phyloP scores from a whole-genome alignment of 1,140 invertebrate species.

The Sipha flava region DNA sequence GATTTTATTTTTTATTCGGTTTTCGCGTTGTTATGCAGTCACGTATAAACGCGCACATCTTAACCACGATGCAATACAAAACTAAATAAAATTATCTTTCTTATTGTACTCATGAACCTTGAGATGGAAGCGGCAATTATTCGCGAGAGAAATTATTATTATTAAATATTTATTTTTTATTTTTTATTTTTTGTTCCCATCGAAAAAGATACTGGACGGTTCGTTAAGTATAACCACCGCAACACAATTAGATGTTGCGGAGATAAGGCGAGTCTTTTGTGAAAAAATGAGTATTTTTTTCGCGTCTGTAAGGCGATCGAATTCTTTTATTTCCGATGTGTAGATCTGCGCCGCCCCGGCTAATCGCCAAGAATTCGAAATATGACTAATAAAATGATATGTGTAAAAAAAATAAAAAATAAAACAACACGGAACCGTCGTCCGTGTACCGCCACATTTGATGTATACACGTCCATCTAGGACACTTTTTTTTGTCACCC shows the following conservation, averaged over 20 bases:
- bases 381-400: background rate
- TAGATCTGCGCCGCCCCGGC: too few species aligned
- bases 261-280: slow-evolving; percentile 15
- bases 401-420: background rate
- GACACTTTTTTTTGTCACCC: slow-evolving; percentile 2
- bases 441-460: background rate
- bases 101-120: background rate
- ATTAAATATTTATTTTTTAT: too few species aligned
- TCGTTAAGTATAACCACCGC: background rate
- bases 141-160: background rate
- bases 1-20: too few species aligned
- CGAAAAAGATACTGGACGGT: background rate
- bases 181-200: background rate
- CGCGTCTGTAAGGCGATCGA: slow-evolving; percentile 22
- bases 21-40: too few species aligned
- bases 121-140: background rate
- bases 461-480: background rate
- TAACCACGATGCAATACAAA: too few species aligned
- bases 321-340: background rate
- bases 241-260: background rate
- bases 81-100: background rate
- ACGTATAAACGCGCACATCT: too few species aligned
- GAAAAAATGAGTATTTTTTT: background rate
- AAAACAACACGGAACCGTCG: background rate
- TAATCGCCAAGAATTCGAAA: slow-evolving; percentile 6